Base-by-base conservation (phyloP, 2,797 vertebrate species). In the Threskiornis aethiopicus region DNA sequence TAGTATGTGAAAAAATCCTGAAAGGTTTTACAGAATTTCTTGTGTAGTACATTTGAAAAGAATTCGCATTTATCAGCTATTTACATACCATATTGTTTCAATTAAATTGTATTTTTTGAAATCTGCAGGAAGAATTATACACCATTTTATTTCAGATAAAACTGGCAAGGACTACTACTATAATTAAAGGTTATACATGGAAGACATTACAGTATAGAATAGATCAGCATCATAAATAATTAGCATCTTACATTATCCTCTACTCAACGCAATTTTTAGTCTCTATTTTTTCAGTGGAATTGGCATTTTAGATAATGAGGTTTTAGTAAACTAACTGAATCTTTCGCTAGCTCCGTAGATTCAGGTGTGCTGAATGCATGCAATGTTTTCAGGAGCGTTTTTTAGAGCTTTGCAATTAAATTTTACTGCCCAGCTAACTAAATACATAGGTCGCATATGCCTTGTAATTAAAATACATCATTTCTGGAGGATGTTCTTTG, bases 381-480 rank as follows among this genome's bases (percentile, higher is more conserved):
- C 42, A 95, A 24, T 44, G 66, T 90, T 96, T 95, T 92, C 92
- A 97, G 84, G 78, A 95, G 54, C 13, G 71, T 55, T 89, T 97
- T 90, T 95, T 89, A 96, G 46, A 96, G 59, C 42, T 92, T 90
- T 89, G 76, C 70, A 84, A 95, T 97, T 96, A 95, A 96, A 89
- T 94, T 96, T 96, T 94, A 97, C 78, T 91, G 47, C 87, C 66
- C 87, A 95, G 77, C 83, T 97, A 97, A 92, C 65, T 89, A 65
- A 96, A 93, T 92, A 97, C 93, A 62, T n/a, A 81, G 41, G 75
- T 78, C 93, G 46, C 73, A 92, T 93, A 93, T 75, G 44, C 80
- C 85, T 85, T 84, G 78, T 96, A 97, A 93, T 97, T 96, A 97
- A 97, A 97, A 96, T 72, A 93, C 39, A 96, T 96, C 8, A 88